Conservation (phyloP, 2,113 vertebrate genomes). For the Nerophis lumbriciformis region DNA sequence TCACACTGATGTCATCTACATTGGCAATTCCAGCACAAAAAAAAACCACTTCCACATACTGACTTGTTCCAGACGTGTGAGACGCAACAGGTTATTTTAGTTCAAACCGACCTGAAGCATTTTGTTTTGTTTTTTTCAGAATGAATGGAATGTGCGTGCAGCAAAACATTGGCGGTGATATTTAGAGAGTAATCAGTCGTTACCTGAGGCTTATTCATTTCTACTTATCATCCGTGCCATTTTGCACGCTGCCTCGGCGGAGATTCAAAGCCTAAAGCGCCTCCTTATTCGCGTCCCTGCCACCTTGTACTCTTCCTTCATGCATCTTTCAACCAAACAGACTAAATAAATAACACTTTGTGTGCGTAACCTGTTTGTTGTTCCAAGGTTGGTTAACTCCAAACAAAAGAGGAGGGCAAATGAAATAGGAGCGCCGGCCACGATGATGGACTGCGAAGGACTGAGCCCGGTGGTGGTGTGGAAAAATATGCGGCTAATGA, state of each 20-base stretch:
- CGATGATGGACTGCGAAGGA: constrained; percentile 31
- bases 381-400: constrained; percentile 36
- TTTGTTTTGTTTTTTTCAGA: too few relatives aligned
- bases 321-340: constrained; percentile 16
- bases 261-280: constrained; percentile 20
- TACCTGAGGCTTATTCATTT: constrained; percentile 60
- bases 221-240: constrained; percentile 58
- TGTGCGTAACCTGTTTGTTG: constrained; percentile 31
- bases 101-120: too few relatives aligned
- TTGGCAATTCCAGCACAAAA: neutral
- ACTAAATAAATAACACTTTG: constrained; percentile 35
- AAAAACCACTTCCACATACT: too few relatives aligned
- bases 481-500: constrained; percentile 37
- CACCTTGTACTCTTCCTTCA: neutral
- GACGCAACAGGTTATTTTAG: too few relatives aligned
- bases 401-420: constrained; percentile 20
- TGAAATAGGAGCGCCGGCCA: constrained; percentile 17
- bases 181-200: constrained; percentile 62
- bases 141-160: constrained; percentile 4
- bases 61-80: too few relatives aligned
- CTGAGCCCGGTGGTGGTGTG: constrained; percentile 19
- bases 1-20: too few relatives aligned
- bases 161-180: constrained; percentile 23
- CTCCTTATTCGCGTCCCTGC: neutral
- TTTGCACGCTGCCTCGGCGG: constrained; percentile 40